Base-by-base conservation (phyloP, 2,113 vertebrate species). In the Myrmecobius fasciatus region DNA sequence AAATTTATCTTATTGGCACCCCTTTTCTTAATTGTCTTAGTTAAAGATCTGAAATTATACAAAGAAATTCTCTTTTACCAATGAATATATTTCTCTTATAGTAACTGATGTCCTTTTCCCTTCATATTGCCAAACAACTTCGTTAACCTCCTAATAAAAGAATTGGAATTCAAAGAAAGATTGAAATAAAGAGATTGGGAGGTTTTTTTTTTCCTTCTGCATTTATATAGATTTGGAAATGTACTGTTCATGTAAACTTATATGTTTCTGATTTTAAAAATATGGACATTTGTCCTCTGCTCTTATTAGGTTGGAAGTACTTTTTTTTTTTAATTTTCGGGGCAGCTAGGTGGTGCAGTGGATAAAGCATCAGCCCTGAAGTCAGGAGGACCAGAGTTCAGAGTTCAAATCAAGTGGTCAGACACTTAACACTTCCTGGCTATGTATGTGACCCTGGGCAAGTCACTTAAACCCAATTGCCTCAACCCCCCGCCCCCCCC, bases 41-140 rank as follows among this genome's bases (percentile, higher is more conserved):
- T 56, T 83, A 67, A 91, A 43, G 25, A 14, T 36, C 60, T 67
- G 96, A 56, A 31, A 67, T 52, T 28, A 95, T 49, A 88, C 67
- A 75, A 53, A 89, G 25, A 17, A 54, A 89, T 95, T 88, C 0
- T 91, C n/a, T 1, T 94, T 90, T 92, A 28, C 28, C 47, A 54
- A 10, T 67, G 24, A 67, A 52, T 43, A 56, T 46, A 12, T 94
- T 96, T 89, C 12, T 26, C 93, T 95, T 14, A 3, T 0, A 54
- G 75, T 89, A 91, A 53, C 53, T 96, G 52, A 49, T 56, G 6
- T 26, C 11, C 36, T 14, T 9, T 26, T 4, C 31, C 12, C 31
- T 12, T 60, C 3, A 10, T 28, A 31, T 67, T 67, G 11, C 36
- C 10, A 60, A 31, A 60, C 12, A 75, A 75, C 36, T 75, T 75